Percentiles rank a stretch among this genome's conserved stretches.
Evolutionary conservation across 2,113 vertebrate genomes (phyloP).

Genomic region (Oncorhynchus mykiss): DNA sequence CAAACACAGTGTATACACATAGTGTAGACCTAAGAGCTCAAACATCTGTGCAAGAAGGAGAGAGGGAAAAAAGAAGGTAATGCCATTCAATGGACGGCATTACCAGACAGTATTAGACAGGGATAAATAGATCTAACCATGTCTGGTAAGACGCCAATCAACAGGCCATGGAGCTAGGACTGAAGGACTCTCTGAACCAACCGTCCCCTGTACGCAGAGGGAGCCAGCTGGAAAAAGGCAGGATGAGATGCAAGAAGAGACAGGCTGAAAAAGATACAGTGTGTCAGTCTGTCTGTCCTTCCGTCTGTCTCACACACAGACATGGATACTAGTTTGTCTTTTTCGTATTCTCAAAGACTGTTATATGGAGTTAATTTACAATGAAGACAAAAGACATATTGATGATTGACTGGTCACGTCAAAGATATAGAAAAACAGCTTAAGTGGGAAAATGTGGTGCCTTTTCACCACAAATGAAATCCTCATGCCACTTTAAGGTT

Average conservation of each 20-base stretch:
- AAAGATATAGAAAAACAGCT: too few relatives aligned
- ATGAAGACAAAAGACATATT: too few relatives aligned
- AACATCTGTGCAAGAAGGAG: slow-evolving; percentile 35
- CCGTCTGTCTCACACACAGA: not conserved
- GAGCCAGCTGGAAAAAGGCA: slow-evolving; percentile 45
- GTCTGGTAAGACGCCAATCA: slow-evolving; percentile 98
- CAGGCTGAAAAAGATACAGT: slow-evolving; percentile 30
- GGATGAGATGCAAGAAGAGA: slow-evolving; percentile 43
- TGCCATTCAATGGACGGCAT: slow-evolving; percentile 89
- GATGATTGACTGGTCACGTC: too few relatives aligned
- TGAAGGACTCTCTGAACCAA: slow-evolving; percentile 55
- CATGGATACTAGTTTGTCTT: not conserved
- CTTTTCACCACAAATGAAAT: too few relatives aligned
- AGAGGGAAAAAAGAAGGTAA: slow-evolving; percentile 58
- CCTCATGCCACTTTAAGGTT: too few relatives aligned
- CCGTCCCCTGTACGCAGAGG: slow-evolving; percentile 53
- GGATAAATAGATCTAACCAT: slow-evolving; percentile 91
- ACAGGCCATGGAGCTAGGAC: slow-evolving; percentile 70
- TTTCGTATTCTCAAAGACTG: too few relatives aligned
- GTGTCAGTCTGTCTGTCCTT: not conserved
- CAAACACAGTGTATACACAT: not conserved
- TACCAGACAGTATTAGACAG: slow-evolving; percentile 99
- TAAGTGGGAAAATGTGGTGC: too few relatives aligned
- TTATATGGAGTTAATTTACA: too few relatives aligned
- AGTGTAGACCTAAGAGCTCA: not conserved